Base-by-base conservation (phyloP, 2,888 invertebrate genomes). In the Drosophila fungiperda region DNA sequence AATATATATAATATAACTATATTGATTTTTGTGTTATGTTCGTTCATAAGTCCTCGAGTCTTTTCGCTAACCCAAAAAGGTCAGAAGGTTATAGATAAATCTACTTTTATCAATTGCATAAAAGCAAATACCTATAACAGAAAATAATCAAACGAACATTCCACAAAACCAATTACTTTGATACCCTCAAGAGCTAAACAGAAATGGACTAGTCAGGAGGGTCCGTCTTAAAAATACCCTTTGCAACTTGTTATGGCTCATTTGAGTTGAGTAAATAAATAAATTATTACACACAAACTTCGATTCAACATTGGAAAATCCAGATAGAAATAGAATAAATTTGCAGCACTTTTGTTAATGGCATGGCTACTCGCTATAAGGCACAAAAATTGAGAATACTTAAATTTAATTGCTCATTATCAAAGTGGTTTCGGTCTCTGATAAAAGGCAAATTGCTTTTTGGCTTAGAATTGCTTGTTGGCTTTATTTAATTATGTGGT, bases 401-500 rank as follows among this genome's bases (percentile, higher is more conserved):
- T 15, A 15, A 15, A 15, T 23, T 23, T 23, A 1, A 45, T 15
- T 8, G 1, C 8, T 23, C 20, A 20, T 20, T 45, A 15, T 45
- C 3, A 45, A 15, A 45, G 20, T 20, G 45, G 12, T 20, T 26
- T 54, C 20, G 54, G 54, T 55, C 38, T 55, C 54, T 55, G 54
- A 55, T 55, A 38, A 38, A 26, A 55, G 23, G 54, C 38, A 12
- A n/a, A 4, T 12, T 26, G 36, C 3, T 54, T 26, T 52, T n/a
- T 38, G 12, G 54, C 26, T 55, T 26, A 12, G 26, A n/a, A 38
- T n/a, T n/a, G 36, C 36, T 55, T 26, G 15, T 55, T 55, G 38
- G 54, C 38, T 35, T n/a, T 5, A 17, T 7, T 26, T 26, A n/a
- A 1, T 55, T 38, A 38, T 11, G 8, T 38, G 26, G 38, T 55